Conservation (phyloP, 2,797 vertebrate species). For the Nyctalus aviator region DNA sequence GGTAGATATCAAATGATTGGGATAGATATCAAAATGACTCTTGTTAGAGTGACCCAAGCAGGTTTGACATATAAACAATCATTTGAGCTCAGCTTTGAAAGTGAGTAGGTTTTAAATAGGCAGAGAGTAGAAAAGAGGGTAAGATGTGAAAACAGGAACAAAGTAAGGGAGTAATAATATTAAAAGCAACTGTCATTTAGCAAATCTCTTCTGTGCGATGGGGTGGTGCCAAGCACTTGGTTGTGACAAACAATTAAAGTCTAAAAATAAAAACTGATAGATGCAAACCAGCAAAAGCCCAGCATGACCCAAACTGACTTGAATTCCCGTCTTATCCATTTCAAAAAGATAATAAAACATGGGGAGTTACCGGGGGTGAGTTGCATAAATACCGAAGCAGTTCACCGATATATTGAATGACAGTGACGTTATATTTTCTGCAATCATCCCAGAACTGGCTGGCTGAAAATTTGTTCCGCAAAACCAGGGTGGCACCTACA, state of each 20-base stretch:
- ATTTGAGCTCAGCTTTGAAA: background rate
- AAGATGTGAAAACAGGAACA: constrained; percentile 20
- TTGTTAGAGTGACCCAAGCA: background rate
- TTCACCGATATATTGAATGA: constrained; percentile 95
- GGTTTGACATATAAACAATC: background rate
- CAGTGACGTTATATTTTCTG: constrained; percentile 92
- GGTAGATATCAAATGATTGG: background rate
- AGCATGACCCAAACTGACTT: background rate
- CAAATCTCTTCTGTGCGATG: background rate
- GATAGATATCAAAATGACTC: background rate
- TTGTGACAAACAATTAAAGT: background rate
- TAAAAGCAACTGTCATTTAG: background rate
- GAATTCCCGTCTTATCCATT: background rate
- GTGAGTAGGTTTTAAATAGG: background rate
- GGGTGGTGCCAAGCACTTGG: background rate
- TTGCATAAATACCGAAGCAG: constrained; percentile 94
- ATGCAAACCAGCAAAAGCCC: background rate
- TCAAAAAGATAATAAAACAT: background rate
- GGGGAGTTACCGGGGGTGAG: constrained; percentile 88
- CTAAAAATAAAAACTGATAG: background rate
- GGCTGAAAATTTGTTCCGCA: constrained; percentile 93
- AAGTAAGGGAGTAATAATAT: background rate
- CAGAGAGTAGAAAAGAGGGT: background rate
- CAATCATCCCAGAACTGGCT: constrained; percentile 95
- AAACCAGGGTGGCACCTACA: constrained; percentile 91